Base-by-base conservation (phyloP, 2,113 vertebrate species). In the Ctenodactylus gundi region DNA sequence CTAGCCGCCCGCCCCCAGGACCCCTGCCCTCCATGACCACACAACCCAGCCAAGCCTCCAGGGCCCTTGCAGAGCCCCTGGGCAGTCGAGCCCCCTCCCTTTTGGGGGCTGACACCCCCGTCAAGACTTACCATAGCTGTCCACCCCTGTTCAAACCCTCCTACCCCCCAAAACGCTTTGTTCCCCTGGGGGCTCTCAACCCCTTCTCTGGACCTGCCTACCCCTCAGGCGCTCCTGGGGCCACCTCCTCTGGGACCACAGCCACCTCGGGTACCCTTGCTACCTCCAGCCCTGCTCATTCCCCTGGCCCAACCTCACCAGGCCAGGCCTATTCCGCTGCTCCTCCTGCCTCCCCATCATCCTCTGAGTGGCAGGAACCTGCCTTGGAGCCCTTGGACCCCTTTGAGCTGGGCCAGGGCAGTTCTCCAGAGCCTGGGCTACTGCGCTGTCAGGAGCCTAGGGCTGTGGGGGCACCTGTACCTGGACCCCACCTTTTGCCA, bases 171-270 rank as follows among this genome's bases (percentile, higher is more conserved):
- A 99, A 99, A 97, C 98, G 99, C n/a, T 99, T 99, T 0, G 99
- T 99, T 8, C 99, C 99, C 0, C 99, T 99, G 0, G 99, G 99
- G 2, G 99, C 99, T 0, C 98, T 99, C 90, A 99, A 99, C 98
- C 99, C 99, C 75, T 99, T 99, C 18, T 97, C 99, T 2, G 98
- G 98, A 93, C 98, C 98, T 0, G 88, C 98, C 31, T 98, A 98
- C 53, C 72, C 98, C 7, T 91, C 97, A 4, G 97, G 96, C 82
- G 93, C 97, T 25, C 85, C 98, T 0, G 95, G 34, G 0, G 93
- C 96, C 10, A 73, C 97, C 13, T 94, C 96, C 49, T 86, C 96
- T 10, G 97, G 85, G 68, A 91, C 97, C 46, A 80, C 58, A 6
- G 4, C 85, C 70, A 60, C 67, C 46, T 68, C 97, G 15, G 98